Evolutionary conservation across 1,140 invertebrate species (phyloP).

Genomic region (Megathymus violae): DNA sequence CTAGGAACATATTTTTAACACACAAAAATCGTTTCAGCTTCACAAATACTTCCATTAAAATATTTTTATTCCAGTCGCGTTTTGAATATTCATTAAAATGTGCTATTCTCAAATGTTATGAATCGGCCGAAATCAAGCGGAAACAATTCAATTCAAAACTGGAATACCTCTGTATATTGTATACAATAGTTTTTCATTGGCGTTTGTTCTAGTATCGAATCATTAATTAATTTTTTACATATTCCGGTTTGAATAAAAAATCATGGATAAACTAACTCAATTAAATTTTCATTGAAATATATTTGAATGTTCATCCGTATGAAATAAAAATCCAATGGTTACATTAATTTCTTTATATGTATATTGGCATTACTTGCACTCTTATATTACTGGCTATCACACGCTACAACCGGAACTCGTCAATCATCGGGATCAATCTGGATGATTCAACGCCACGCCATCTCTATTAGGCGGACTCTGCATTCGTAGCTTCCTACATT

Average conservation of each 20-base stretch:
- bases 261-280: too few species aligned
- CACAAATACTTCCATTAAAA: background rate
- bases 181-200: constrained; percentile 10
- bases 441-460: too few species aligned
- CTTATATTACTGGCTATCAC: too few species aligned
- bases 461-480: too few species aligned
- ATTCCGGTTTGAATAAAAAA: background rate
- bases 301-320: too few species aligned
- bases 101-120: background rate
- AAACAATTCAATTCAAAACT: constrained; percentile 11
- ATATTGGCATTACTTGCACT: too few species aligned
- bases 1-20: background rate
- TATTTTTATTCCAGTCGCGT: background rate
- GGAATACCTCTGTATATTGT: constrained; percentile 3
- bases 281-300: too few species aligned
- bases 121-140: constrained; percentile 9
- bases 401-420: too few species aligned
- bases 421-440: too few species aligned
- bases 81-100: constrained; percentile 8
- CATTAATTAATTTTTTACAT: background rate
- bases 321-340: too few species aligned
- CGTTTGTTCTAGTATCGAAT: background rate
- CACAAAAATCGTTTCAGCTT: background rate
- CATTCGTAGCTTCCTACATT: too few species aligned
- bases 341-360: too few species aligned